Evolutionary conservation across 1,140 invertebrate genomes (phyloP).

Genomic region (Harpegnathos saltator): DNA sequence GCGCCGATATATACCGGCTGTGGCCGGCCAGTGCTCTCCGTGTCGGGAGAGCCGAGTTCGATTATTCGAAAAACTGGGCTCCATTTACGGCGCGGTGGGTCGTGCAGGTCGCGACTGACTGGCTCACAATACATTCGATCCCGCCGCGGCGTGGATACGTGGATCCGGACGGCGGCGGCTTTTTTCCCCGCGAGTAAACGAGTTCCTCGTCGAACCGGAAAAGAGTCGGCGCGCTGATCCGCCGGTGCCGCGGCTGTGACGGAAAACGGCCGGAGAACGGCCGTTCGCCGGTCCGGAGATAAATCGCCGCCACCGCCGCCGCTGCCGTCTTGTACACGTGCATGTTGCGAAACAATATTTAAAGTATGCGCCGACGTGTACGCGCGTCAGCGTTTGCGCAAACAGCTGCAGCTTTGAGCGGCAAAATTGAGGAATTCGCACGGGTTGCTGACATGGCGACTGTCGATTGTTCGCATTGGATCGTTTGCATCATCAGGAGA

Average conservation of each 20-base stretch:
- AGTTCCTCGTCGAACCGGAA: constrained; percentile 34
- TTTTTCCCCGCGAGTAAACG: constrained; percentile 28
- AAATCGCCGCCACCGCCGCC: not conserved
- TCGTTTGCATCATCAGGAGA: too few relatives aligned
- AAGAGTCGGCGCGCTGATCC: constrained; percentile 8
- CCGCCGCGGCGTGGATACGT: not conserved
- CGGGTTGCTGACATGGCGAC: too few relatives aligned
- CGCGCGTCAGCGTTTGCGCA: not conserved
- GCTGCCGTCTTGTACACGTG: constrained; percentile 5
- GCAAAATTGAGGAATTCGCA: not conserved
- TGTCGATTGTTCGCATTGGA: too few relatives aligned
- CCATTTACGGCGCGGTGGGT: constrained; percentile 1
- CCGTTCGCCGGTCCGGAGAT: constrained; percentile 26
- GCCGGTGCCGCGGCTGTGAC: not conserved
- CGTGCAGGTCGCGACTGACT: constrained; percentile 44
- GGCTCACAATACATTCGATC: constrained; percentile 37
- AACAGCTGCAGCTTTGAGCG: not conserved
- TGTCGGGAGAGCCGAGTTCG: not conserved
- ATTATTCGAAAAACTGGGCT: constrained; percentile 6
- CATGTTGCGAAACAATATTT: constrained; percentile 60
- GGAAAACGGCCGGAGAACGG: constrained; percentile 53
- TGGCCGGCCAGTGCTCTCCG: too few relatives aligned
- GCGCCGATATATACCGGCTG: too few relatives aligned
- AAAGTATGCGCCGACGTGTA: constrained; percentile 27
- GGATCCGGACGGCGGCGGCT: constrained; percentile 29